These are phyloP conservation scores for Carterocephalus palaemon DNA, from an alignment of 2,888 invertebrate genomes.

Conservation along the genomic window DNA sequence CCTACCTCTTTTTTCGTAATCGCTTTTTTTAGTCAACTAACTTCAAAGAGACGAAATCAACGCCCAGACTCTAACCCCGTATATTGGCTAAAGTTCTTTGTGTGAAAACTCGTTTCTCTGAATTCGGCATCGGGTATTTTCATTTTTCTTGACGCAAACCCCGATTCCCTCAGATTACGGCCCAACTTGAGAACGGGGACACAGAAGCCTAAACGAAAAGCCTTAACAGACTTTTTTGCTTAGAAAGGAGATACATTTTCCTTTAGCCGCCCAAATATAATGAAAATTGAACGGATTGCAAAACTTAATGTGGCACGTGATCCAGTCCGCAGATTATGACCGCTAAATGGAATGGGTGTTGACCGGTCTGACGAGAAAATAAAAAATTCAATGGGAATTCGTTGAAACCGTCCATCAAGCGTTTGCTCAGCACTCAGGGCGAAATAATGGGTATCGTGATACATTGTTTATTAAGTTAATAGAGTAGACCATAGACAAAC, in stretches of 20 bases:
- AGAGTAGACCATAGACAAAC: too few relatives aligned
- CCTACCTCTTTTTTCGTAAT: not conserved
- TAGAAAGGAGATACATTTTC: constrained; percentile 19
- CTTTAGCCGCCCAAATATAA: constrained; percentile 13
- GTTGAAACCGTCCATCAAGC: constrained; percentile 3
- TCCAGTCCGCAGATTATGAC: constrained; percentile 2
- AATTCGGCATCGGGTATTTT: constrained; percentile 23
- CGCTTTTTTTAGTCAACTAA: constrained; percentile 12
- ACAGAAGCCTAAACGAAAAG: constrained; percentile 18
- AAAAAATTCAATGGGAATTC: constrained; percentile 6
- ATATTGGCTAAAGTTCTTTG: constrained; percentile 23
- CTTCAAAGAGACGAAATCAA: constrained; percentile 15
- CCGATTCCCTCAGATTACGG: constrained; percentile 23
- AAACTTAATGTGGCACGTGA: constrained; percentile 8
- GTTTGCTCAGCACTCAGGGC: not conserved
- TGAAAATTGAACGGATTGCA: constrained; percentile 17
- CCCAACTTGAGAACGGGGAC: constrained; percentile 23
- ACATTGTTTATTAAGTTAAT: not conserved
- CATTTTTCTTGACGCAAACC: constrained; percentile 25
- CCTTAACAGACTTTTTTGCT: constrained; percentile 23
- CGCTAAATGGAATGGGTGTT: constrained; percentile 10
- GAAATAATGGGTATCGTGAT: not conserved
- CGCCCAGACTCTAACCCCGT: constrained; percentile 15
- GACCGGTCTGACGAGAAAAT: constrained; percentile 6
- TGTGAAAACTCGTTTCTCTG: constrained; percentile 22